Evolutionary conservation across 2,113 vertebrate species (phyloP).

Genomic region (Zosterops borbonicus): DNA sequence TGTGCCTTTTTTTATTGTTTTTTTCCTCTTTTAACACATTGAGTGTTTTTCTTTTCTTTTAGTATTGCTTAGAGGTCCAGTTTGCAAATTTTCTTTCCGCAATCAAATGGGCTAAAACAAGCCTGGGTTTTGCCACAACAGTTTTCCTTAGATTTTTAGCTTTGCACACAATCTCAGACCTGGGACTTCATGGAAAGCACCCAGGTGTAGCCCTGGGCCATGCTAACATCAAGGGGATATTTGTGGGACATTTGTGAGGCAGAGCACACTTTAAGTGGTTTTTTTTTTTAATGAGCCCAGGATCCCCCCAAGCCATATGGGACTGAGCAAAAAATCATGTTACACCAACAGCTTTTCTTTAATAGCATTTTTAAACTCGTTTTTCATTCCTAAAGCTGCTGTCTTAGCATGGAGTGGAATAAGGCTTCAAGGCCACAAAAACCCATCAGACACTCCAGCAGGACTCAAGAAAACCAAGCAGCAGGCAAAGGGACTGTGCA

Average conservation of each 20-base stretch:
- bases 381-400: neutral
- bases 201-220: neutral
- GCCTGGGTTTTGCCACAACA: neutral
- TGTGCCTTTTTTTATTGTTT: rapidly evolving
- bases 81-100: neutral
- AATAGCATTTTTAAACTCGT: neutral
- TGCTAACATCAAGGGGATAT: neutral
- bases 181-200: neutral
- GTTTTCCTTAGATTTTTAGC: neutral
- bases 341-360: neutral
- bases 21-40: neutral
- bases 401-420: neutral
- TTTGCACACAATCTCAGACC: neutral
- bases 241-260: neutral
- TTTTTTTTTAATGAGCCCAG: neutral
- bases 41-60: neutral
- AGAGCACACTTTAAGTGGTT: neutral
- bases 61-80: neutral
- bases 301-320: neutral
- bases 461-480: neutral
- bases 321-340: neutral
- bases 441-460: neutral
- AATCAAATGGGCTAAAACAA: neutral
- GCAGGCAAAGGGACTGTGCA: neutral
- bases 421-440: neutral